phyloP scores from a whole-genome alignment of 2,888 invertebrate species.

The Drosophila dives region DNA sequence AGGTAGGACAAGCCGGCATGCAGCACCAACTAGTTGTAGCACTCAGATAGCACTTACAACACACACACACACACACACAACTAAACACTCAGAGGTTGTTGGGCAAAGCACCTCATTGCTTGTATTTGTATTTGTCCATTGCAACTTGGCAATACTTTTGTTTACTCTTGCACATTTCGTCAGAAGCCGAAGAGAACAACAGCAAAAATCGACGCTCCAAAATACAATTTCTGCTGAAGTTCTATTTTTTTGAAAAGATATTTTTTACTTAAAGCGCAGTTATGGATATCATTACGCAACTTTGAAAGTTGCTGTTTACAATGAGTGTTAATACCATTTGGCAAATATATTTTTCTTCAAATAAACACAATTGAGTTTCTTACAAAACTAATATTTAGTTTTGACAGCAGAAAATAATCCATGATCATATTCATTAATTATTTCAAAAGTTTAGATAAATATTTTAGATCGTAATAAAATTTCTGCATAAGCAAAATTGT shows the following conservation, averaged over 20 bases:
- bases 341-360: background rate
- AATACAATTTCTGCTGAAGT: background rate
- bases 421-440: too few species aligned
- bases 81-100: constrained; percentile 19
- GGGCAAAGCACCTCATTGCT: constrained; percentile 46
- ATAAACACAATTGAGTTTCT: background rate
- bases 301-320: background rate
- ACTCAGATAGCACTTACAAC: constrained; percentile 53
- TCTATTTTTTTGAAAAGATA: background rate
- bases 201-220: constrained; percentile 28
- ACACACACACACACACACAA: constrained; percentile 13
- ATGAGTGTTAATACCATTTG: background rate
- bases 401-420: background rate
- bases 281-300: background rate
- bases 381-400: too few species aligned
- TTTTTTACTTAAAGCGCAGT: background rate
- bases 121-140: constrained; percentile 71
- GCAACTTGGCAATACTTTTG: constrained; percentile 78
- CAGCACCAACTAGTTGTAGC: constrained; percentile 62
- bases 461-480: background rate
- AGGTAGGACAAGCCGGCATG: constrained; percentile 56
- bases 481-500: background rate
- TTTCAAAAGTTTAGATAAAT: too few species aligned
- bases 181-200: constrained; percentile 28
- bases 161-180: constrained; percentile 77